Evolutionary conservation across 2,113 vertebrate genomes (phyloP).

Genomic region (Seriola quinqueradiata): DNA sequence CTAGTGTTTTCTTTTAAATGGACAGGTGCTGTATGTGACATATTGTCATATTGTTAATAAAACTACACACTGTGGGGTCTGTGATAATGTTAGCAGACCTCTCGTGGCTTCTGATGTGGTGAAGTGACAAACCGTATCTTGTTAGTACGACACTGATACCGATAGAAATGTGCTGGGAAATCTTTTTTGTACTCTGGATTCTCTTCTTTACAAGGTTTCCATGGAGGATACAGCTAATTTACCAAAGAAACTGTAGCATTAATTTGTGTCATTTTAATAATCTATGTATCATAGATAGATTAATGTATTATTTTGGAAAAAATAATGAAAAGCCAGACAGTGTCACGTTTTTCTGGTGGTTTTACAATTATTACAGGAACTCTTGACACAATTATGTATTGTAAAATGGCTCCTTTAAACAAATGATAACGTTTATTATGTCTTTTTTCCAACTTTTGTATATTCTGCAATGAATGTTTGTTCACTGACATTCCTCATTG

Average conservation of each 20-base stretch:
- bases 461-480: constrained; percentile 8
- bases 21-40: constrained; percentile 71
- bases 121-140: constrained; percentile 32
- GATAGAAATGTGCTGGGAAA: constrained; percentile 37
- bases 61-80: constrained; percentile 16
- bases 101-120: constrained; percentile 22
- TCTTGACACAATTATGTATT: constrained; percentile 5
- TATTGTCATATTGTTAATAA: constrained; percentile 76
- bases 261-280: constrained; percentile 29
- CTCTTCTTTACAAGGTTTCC: constrained; percentile 65
- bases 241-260: constrained; percentile 74
- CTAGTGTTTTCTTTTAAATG: constrained; percentile 48
- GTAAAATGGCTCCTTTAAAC: constrained; percentile 1
- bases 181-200: constrained; percentile 44
- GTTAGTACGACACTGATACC: constrained; percentile 21
- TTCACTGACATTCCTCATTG: constrained; percentile 5
- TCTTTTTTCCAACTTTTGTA: constrained; percentile 20
- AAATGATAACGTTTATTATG: background rate
- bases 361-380: background rate
- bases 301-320: constrained; percentile 24
- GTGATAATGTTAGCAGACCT: constrained; percentile 18
- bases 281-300: constrained; percentile 21
- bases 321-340: constrained; percentile 15
- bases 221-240: constrained; percentile 80
- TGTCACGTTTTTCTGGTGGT: constrained; percentile 13